Conservation (phyloP, 23 tunicate genomes). For the Diplosoma virens region DNA sequence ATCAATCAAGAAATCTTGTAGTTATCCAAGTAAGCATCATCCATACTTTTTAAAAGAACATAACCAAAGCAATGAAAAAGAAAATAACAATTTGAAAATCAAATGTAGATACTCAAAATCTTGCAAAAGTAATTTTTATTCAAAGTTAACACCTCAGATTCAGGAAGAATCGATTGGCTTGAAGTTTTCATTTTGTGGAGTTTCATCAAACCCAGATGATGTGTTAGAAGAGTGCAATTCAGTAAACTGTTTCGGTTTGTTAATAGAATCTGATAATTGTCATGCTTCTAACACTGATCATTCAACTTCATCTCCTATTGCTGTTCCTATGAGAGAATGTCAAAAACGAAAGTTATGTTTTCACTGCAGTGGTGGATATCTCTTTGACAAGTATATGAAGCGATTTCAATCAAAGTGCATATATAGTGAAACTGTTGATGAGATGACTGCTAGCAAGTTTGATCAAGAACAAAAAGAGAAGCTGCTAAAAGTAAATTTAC, state of each 20-base stretch:
- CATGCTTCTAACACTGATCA: background rate
- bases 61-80: background rate
- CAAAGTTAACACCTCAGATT: slow-evolving; percentile 43
- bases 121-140: background rate
- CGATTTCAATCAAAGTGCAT: slow-evolving; percentile 52
- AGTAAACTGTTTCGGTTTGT: background rate
- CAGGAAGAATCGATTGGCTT: slow-evolving; percentile 42
- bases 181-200: slow-evolving; percentile 61
- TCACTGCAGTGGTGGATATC: slow-evolving; percentile 87
- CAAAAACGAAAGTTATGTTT: slow-evolving; percentile 47
- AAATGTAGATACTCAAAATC: background rate
- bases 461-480: background rate
- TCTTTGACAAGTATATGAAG: slow-evolving; percentile 93
- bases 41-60: slow-evolving; percentile 1
- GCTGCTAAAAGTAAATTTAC: background rate
- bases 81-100: background rate
- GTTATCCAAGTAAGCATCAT: slow-evolving; percentile 8
- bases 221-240: background rate
- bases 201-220: background rate
- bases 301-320: slow-evolving; percentile 43
- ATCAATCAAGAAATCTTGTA: background rate
- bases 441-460: slow-evolving; percentile 8
- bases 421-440: slow-evolving; percentile 8
- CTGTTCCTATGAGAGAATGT: slow-evolving; percentile 54
- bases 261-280: slow-evolving; percentile 28